Evolutionary conservation across 2,888 invertebrate species (phyloP).

Genomic region (Pachymerium ferrugineum): DNA sequence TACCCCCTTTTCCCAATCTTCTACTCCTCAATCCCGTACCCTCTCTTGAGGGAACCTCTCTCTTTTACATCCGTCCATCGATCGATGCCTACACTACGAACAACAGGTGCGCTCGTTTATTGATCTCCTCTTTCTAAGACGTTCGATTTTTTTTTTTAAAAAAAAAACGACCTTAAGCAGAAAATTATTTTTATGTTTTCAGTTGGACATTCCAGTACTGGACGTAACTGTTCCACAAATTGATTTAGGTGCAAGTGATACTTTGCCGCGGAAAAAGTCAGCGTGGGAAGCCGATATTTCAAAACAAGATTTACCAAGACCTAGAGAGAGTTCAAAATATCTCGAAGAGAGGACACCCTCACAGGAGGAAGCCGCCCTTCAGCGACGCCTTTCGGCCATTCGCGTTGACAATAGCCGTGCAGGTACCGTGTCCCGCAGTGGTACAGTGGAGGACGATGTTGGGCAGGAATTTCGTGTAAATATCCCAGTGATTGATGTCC

Average conservation of each 20-base stretch:
- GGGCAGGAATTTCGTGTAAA: too few species aligned
- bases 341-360: not conserved
- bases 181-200: not conserved
- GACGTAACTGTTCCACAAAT: not conserved
- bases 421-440: too few species aligned
- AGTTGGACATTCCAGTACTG: not conserved
- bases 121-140: not conserved
- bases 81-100: not conserved
- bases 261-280: too few species aligned
- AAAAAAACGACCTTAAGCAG: not conserved
- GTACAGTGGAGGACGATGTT: too few species aligned
- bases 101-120: constrained; percentile 1
- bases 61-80: not conserved
- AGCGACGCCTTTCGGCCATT: too few species aligned
- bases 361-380: not conserved
- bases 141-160: too few species aligned
- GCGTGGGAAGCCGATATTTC: not conserved
- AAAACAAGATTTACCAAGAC: not conserved
- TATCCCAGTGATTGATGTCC: too few species aligned
- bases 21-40: not conserved
- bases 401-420: too few species aligned
- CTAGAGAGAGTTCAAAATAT: not conserved
- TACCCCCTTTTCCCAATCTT: not conserved
- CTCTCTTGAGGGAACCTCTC: not conserved
- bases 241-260: not conserved